Evolutionary conservation across 1,140 invertebrate species (phyloP), one percentile per base, ranked within the genome.

Genomic region (Hesperophylax magnus): DNA sequence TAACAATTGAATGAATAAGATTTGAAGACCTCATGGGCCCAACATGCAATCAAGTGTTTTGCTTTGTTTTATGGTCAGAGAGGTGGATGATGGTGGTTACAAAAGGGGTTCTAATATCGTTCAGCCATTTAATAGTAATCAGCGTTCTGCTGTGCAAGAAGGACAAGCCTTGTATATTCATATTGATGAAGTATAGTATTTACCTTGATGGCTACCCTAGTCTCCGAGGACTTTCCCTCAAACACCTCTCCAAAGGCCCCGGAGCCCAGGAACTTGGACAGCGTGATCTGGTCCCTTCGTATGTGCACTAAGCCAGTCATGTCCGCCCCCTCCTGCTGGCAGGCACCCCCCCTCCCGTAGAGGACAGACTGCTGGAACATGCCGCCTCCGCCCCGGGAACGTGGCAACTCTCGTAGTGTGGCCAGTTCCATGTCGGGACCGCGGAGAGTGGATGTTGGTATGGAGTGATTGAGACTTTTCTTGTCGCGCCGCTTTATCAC

Each of bases 241-340:
- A 96, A 98, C 2, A 99, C 98, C 89, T 98, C 97, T 3, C 98
- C 98, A 87, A 99, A 99, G n/a, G 97, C 97, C 1, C 98, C 98
- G 81, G 96, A 97, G 0, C 98, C 98, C 54, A 99, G 89, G 86
- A 98, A 97, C 87, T 97, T 97, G 0, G 93, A 94, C 2, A 97
- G 87, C 0, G 93, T 95, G 56, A 99, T 95, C 83, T 94, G 93
- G 60, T 95, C 94, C 74, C 95, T 91, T 34, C 93, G 91, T 67
- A 98, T 95, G 86, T 96, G 96, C 0, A 96, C 96, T n/a, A 98
- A 87, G 24, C 93, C 88, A 18, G 93, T 92, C 85, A 97, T 88
- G 85, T 95, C 93, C 53, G 85, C 76, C 20, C 61, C 60, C 34
- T 39, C 34, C 7, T 39, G 34, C 34, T 39, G 34, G 9, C 34